Conservation (phyloP, 2,888 invertebrate genomes). For the Macrosoma leucophasiata region DNA sequence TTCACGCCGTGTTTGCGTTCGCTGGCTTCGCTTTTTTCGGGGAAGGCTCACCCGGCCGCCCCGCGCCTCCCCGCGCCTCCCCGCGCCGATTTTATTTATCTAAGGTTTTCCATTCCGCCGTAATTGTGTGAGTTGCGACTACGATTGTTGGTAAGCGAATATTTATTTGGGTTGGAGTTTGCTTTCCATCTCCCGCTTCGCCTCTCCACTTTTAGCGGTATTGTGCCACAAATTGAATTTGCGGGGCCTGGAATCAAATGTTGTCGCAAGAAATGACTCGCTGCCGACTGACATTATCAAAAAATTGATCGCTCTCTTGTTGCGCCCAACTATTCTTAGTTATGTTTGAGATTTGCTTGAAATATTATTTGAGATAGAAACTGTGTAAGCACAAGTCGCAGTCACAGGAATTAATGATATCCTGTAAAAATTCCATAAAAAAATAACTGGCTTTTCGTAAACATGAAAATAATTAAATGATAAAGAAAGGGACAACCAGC, state of each 20-base stretch:
- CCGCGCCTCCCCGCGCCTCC: constrained; percentile 23
- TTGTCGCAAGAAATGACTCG: constrained; percentile 65
- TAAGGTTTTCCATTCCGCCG: constrained; percentile 70
- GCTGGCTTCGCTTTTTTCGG: constrained; percentile 61
- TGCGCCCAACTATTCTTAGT: neutral
- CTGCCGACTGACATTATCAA: constrained; percentile 65
- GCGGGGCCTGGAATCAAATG: constrained; percentile 63
- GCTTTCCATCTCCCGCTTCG: constrained; percentile 46
- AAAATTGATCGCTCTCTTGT: constrained; percentile 56
- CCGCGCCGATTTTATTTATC: constrained; percentile 69
- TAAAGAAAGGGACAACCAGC: no score
- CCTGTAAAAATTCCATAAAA: no score
- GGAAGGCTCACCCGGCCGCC: constrained; percentile 41
- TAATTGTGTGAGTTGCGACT: constrained; percentile 70
- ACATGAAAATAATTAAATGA: no score
- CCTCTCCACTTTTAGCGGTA: constrained; percentile 32
- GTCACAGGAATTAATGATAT: no score
- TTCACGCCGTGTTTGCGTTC: constrained; percentile 67
- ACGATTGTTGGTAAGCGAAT: constrained; percentile 71
- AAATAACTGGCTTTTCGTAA: no score
- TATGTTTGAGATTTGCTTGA: constrained; percentile 3
- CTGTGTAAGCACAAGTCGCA: no score
- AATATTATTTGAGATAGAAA: constrained; percentile 15
- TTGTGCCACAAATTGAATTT: constrained; percentile 69
- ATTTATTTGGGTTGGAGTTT: constrained; percentile 69